phyloP scores from a whole-genome alignment of 2,113 vertebrate genomes.

The Catharus bicknelli region DNA sequence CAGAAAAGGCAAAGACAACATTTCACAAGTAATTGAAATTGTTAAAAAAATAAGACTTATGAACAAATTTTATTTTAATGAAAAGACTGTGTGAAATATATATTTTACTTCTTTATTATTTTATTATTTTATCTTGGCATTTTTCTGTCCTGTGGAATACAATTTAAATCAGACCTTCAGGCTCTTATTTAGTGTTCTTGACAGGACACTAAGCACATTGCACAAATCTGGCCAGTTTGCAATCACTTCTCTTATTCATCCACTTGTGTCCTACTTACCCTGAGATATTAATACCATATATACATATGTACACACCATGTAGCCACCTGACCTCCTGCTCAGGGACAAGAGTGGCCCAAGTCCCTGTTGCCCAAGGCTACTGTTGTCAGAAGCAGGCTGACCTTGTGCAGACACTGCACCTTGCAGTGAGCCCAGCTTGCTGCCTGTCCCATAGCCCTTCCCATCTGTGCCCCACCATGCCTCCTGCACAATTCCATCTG shows the following conservation, averaged over 20 bases:
- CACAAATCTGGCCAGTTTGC: background rate
- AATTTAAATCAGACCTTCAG: background rate
- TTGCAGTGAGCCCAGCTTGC: fast-evolving
- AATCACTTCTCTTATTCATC: background rate
- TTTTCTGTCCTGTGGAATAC: background rate
- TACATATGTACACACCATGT: no score
- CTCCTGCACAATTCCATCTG: background rate
- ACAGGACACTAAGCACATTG: background rate
- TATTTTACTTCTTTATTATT: background rate
- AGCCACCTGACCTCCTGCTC: background rate
- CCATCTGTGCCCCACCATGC: background rate
- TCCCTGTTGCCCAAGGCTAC: background rate
- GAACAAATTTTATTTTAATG: background rate
- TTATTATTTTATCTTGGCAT: background rate
- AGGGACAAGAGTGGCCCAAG: background rate
- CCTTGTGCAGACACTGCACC: background rate
- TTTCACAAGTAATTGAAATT: background rate
- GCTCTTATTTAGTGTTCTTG: background rate
- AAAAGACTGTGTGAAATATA: background rate
- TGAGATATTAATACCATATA: background rate
- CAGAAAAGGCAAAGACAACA: background rate
- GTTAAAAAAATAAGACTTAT: background rate
- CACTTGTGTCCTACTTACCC: background rate
- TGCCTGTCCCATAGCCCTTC: background rate
- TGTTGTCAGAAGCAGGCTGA: background rate